phyloP scores from a whole-genome alignment of 2,888 invertebrate species.

The Rhorus exstirpatorius region DNA sequence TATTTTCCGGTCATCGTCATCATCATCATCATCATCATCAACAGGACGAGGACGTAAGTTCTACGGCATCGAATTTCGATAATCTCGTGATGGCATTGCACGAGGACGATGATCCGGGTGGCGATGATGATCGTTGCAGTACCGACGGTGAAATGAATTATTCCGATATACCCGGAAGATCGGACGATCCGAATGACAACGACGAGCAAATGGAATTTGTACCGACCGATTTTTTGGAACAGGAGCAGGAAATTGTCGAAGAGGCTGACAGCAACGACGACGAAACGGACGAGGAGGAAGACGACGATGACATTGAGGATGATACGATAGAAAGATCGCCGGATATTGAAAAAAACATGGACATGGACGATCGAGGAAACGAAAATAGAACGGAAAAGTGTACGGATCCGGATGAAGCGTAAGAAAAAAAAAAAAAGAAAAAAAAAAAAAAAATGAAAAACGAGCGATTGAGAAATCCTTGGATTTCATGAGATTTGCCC shows the following conservation, averaged over 20 bases:
- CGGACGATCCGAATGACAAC: constrained; percentile 80
- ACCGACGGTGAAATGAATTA: constrained; percentile 79
- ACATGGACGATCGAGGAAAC: constrained; percentile 28
- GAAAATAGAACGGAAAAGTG: constrained; percentile 58
- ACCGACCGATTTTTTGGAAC: constrained; percentile 85
- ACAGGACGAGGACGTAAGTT: constrained; percentile 76
- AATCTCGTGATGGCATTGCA: constrained; percentile 79
- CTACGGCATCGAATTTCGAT: constrained; percentile 79
- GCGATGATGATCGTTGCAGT: constrained; percentile 72
- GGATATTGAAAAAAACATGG: neutral
- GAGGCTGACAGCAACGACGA: constrained; percentile 79
- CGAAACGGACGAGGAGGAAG: constrained; percentile 69
- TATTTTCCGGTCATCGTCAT: constrained; percentile 78
- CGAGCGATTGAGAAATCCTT: neutral
- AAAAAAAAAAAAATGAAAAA: neutral
- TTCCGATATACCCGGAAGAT: constrained; percentile 77
- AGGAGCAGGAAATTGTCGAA: constrained; percentile 84
- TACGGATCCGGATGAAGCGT: constrained; percentile 60
- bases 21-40: constrained; percentile 75
- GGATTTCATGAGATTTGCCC: neutral
- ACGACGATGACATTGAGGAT: constrained; percentile 38
- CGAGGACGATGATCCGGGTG: constrained; percentile 83
- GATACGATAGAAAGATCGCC: constrained; percentile 1
- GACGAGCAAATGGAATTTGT: constrained; percentile 85
- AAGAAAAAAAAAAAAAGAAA: neutral